Percentiles rank a stretch among this genome's conserved stretches.
Evolutionary conservation across 2,888 invertebrate genomes (phyloP).

Genomic region (Drosophila vallismaia): DNA sequence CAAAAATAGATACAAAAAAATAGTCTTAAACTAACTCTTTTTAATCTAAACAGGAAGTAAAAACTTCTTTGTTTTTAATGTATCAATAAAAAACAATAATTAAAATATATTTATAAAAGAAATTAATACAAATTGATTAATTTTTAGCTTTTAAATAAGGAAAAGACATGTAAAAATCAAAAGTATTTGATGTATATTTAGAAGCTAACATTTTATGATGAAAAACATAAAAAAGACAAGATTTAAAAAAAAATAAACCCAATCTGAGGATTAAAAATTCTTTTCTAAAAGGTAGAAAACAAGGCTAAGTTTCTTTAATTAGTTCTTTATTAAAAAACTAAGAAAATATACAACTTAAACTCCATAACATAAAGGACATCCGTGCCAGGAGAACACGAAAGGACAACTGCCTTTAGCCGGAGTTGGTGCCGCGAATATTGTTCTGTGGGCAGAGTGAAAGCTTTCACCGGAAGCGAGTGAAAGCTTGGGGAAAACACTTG

Average conservation of each 20-base stretch:
- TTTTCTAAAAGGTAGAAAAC: not conserved
- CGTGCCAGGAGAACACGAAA: not conserved
- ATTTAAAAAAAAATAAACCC: too few relatives aligned
- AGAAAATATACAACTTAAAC: not conserved
- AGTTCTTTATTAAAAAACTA: not conserved
- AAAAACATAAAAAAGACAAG: not conserved
- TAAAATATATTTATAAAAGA: too few relatives aligned
- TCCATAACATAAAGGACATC: not conserved
- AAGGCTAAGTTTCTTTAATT: not conserved
- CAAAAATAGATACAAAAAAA: too few relatives aligned
- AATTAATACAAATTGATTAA: too few relatives aligned
- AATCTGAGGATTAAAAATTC: not conserved
- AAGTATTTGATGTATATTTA: too few relatives aligned
- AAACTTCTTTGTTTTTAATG: too few relatives aligned
- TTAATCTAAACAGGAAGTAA: too few relatives aligned
- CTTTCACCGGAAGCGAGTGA: slow-evolving; percentile 8
- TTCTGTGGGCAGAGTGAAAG: slow-evolving; percentile 30
- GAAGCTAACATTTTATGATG: too few relatives aligned
- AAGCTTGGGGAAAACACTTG: slow-evolving; percentile 43
- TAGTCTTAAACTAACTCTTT: too few relatives aligned
- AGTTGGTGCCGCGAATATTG: not conserved
- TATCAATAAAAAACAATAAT: too few relatives aligned
- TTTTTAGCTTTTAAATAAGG: too few relatives aligned
- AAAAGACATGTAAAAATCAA: too few relatives aligned
- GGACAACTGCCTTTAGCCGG: slow-evolving; percentile 10